Percentiles rank a stretch among this genome's conserved stretches.
Conservation (phyloP, 23 tunicate species). For the Halocynthia roretzi region DNA sequence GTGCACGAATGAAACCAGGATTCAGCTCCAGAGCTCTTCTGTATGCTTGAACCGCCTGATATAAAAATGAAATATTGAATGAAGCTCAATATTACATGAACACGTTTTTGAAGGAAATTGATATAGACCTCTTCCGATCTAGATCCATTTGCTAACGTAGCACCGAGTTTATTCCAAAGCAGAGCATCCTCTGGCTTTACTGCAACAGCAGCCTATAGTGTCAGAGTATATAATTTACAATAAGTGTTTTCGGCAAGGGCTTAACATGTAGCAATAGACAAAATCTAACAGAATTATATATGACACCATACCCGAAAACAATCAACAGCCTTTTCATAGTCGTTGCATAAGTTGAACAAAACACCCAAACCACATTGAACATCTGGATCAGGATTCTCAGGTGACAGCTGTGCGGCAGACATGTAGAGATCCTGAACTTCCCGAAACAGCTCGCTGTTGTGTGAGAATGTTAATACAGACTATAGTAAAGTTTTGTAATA, state of each 20-base stretch:
- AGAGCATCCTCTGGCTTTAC: constrained; percentile 82
- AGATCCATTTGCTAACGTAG: constrained; percentile 82
- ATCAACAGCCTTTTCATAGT: constrained; percentile 81
- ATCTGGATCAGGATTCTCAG: constrained; percentile 70
- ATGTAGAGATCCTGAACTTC: constrained; percentile 60
- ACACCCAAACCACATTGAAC: constrained; percentile 89
- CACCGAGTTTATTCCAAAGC: constrained; percentile 91
- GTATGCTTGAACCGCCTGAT: constrained; percentile 85
- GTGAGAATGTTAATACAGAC: background rate
- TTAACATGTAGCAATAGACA: background rate
- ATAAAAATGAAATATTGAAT: background rate
- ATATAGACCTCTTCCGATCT: constrained; percentile 89
- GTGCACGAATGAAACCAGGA: constrained; percentile 88
- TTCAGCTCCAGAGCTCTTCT: constrained; percentile 76
- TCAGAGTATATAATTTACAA: background rate
- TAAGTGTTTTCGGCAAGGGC: background rate
- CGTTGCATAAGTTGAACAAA: constrained; percentile 54
- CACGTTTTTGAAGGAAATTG: background rate
- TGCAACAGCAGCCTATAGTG: constrained; percentile 67
- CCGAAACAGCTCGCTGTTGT: constrained; percentile 38
- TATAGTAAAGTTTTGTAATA: background rate
- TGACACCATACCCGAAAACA: constrained; percentile 67
- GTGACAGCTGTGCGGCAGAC: constrained; percentile 64
- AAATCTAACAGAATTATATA: no score
- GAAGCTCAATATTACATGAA: background rate